phyloP scores from a whole-genome alignment of 37 sponge, comb jelly and placozoan genomes.

The Axinella damicornis region DNA sequence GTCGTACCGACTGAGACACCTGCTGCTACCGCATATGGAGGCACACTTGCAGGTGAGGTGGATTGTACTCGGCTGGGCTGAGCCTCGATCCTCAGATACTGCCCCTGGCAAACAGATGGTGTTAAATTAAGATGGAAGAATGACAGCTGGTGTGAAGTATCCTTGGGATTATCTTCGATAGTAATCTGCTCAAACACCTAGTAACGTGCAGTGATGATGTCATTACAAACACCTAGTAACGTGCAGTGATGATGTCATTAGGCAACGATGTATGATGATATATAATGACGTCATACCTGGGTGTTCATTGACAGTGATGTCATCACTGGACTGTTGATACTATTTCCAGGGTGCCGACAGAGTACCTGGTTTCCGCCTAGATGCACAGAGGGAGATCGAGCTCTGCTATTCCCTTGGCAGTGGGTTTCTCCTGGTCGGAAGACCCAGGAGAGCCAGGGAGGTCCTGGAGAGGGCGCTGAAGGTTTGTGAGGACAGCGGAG shows the following conservation, averaged over 20 bases:
- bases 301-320: no score
- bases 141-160: background rate
- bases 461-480: background rate
- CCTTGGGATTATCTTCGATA: no score
- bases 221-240: no score
- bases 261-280: no score
- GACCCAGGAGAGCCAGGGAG: background rate
- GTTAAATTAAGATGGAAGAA: background rate
- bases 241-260: no score
- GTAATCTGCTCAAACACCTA: no score
- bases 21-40: conserved; percentile 1
- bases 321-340: no score
- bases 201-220: no score
- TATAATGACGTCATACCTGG: no score
- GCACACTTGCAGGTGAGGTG: background rate
- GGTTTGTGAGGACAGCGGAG: background rate
- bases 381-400: background rate
- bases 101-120: background rate
- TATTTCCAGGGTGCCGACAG: background rate
- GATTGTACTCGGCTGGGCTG: no score
- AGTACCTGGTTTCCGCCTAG: background rate
- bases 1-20: background rate
- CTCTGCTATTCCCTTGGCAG: background rate
- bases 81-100: no score
- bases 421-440: background rate